Percentiles rank a stretch among this genome's conserved stretches.
phyloP scores from a whole-genome alignment of 1,140 invertebrate species.

The Drosophila chauvacae region DNA sequence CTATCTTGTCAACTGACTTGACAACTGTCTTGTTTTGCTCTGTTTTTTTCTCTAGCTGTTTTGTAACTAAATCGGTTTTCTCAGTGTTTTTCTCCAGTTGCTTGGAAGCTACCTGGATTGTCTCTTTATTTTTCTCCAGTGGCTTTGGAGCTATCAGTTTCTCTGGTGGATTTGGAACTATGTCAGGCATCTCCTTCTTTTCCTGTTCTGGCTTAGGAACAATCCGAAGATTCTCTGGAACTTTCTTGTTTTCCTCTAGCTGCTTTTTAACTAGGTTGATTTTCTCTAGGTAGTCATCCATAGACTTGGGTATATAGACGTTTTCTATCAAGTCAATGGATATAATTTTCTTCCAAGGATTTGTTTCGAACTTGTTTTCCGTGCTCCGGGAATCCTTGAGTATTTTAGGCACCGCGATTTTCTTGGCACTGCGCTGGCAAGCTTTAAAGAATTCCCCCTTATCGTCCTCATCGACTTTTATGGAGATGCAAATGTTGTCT shows the following conservation, averaged over 20 bases:
- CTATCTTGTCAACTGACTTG: neutral
- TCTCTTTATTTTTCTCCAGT: neutral
- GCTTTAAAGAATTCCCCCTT: neutral
- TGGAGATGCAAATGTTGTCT: conserved; percentile 17
- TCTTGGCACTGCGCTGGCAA: conserved; percentile 7
- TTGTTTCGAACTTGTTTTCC: neutral
- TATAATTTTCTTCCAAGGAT: neutral
- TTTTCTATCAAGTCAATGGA: neutral
- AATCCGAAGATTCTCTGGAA: neutral
- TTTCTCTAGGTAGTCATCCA: conserved; percentile 1
- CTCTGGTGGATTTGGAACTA: neutral
- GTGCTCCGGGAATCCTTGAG: neutral
- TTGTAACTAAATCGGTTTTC: neutral
- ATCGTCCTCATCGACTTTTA: conserved; percentile 1
- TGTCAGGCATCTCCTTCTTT: neutral
- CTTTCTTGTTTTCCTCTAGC: neutral
- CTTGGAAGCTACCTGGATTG: neutral
- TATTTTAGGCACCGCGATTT: neutral
- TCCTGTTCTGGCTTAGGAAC: neutral
- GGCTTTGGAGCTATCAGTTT: neutral
- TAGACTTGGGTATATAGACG: neutral
- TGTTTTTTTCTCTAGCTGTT: neutral
- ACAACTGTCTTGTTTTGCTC: neutral
- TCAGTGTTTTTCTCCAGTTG: neutral
- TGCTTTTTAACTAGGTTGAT: neutral